Evolutionary conservation across 2,888 invertebrate species (phyloP), one percentile per base, ranked within the genome.

Genomic region (Isoperla grammatica): DNA sequence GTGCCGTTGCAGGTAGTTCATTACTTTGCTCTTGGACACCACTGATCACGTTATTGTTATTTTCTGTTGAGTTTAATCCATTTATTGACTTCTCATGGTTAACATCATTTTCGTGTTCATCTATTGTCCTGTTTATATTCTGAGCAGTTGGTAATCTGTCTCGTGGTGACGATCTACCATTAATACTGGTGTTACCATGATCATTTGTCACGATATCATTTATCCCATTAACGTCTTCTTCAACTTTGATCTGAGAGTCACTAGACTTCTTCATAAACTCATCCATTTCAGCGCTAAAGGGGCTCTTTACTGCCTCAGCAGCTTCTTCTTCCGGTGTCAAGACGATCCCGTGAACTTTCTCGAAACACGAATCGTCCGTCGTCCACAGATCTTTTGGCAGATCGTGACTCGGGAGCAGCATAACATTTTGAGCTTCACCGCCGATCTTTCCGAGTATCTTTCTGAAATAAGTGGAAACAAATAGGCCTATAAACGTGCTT

Each of bases 361-460:
- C 69, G 59, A 72, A 68, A 4, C 48, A 29, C 29, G 62, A 61
- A 23, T 66, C 20, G 62, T 73, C 69, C 19, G 66, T 61, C 23
- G 68, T 67, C 68, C 72, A 70, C 55, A 75, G 63, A 64, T 74
- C 69, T 39, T 60, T 42, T 9, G 61, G 57, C 11, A 58, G 40
- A 17, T 45, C 39, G 23, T 45, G 39, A n/a, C 15, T 22, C 15
- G 64, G 59, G 19, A 65, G 48, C 15, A 37, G 57, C n/a, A 46
- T 20, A 2, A 63, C 61, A 15, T 29, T 23, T 54, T 61, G 37
- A 11, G 20, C 42, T 11, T 57, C 15, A 1, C 81, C 81, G 43
- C 81, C 82, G 56, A 85, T 78, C n/a, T 75, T 72, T 2, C 77
- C 73, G 37, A 88, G 71, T 48, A 87, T 76, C 54, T 76, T 72